A percentile compares a stretch with the other conserved stretches of the same genome.
These are phyloP conservation scores for Paratilapia polleni DNA, from an alignment of 2,113 vertebrate species.

Conservation along the genomic window DNA sequence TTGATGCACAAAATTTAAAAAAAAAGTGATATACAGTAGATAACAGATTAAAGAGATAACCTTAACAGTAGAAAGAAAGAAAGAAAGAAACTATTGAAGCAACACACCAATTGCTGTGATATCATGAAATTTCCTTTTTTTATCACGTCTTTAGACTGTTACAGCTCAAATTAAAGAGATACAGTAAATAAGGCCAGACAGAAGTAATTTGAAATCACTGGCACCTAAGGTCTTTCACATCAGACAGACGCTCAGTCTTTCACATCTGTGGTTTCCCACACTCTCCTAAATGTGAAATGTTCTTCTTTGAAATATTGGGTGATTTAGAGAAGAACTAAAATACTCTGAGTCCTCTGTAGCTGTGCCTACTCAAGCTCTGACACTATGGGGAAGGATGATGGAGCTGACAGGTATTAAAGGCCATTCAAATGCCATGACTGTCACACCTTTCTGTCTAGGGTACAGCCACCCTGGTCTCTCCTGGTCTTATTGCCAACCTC, in stretches of 20 bases:
- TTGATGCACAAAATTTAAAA: too few relatives aligned
- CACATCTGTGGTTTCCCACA: background rate
- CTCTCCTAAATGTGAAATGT: background rate
- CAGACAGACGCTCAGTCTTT: background rate
- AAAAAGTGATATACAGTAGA: too few relatives aligned
- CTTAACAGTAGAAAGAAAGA: too few relatives aligned
- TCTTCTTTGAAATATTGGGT: background rate
- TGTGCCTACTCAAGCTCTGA: slow-evolving; percentile 3
- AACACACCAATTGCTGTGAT: too few relatives aligned
- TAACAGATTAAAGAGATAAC: too few relatives aligned
- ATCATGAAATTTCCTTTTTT: too few relatives aligned
- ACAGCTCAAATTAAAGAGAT: background rate
- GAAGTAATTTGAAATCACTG: background rate
- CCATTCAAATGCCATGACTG: slow-evolving; percentile 53
- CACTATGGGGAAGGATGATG: background rate
- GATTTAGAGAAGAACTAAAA: background rate
- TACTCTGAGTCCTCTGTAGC: background rate
- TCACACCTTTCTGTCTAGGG: slow-evolving; percentile 18
- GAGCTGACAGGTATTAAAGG: slow-evolving; percentile 44
- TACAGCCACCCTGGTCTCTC: background rate
- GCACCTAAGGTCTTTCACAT: background rate
- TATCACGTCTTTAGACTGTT: too few relatives aligned
- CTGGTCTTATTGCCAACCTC: background rate
- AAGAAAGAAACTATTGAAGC: too few relatives aligned
- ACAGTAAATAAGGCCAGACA: background rate